A percentile compares a stretch with the other conserved stretches of the same genome.
phyloP scores from a whole-genome alignment of 2,113 vertebrate genomes.

The Tragelaphus scriptus region DNA sequence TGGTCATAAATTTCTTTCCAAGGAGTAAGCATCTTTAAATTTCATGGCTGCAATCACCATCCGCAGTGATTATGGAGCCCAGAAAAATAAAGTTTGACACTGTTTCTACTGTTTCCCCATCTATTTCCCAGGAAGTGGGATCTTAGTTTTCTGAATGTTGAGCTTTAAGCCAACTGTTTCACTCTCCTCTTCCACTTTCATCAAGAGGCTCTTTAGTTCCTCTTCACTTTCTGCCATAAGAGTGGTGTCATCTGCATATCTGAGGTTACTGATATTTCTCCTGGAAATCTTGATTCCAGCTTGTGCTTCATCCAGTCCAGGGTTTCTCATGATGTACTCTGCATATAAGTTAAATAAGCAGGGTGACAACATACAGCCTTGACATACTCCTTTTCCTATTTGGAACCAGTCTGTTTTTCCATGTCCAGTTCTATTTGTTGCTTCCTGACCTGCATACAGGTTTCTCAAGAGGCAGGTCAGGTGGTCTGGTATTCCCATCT shows the following conservation, averaged over 20 bases:
- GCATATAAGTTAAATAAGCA: neutral
- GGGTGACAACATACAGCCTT: neutral
- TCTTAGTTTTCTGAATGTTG: neutral
- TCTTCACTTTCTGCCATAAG: neutral
- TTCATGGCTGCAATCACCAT: too few relatives aligned
- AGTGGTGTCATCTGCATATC: neutral
- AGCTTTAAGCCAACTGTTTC: neutral
- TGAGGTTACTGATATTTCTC: neutral
- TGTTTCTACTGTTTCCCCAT: too few relatives aligned
- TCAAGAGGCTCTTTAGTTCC: neutral
- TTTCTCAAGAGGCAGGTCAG: neutral
- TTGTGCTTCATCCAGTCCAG: neutral
- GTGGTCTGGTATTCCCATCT: neutral
- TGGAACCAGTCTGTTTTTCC: neutral
- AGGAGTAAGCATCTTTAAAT: too few relatives aligned
- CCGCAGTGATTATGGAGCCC: too few relatives aligned
- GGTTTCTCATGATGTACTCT: neutral
- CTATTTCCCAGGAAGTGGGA: neutral
- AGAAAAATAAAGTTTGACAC: too few relatives aligned
- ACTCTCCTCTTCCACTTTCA: neutral
- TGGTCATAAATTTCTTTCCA: too few relatives aligned
- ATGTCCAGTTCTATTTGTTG: neutral
- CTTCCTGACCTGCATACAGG: neutral
- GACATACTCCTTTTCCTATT: neutral
- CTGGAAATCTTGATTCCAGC: neutral